Conservation (phyloP, 2,113 vertebrate genomes). For the Lepisosteus osseus region DNA sequence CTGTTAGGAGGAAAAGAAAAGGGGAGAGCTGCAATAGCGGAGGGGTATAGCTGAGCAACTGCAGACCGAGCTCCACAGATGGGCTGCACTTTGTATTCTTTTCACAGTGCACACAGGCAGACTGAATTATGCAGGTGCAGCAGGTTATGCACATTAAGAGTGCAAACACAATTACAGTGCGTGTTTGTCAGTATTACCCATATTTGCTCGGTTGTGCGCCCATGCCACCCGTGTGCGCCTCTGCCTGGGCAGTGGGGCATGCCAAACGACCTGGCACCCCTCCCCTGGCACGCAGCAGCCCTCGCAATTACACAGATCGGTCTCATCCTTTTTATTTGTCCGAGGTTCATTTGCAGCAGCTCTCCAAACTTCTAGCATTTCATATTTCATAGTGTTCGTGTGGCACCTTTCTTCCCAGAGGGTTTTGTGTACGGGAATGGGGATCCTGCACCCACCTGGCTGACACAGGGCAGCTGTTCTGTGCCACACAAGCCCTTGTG, state of each 20-base stretch:
- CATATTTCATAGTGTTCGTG: too few species aligned
- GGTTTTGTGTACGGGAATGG: too few species aligned
- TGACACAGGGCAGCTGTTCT: too few species aligned
- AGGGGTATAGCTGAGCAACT: constrained; percentile 5
- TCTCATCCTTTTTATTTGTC: constrained; percentile 22
- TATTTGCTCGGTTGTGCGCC: constrained; percentile 24
- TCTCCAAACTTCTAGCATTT: too few species aligned
- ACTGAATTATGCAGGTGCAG: constrained; percentile 24
- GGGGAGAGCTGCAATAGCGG: background rate
- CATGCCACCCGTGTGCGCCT: constrained; percentile 12
- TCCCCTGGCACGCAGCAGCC: constrained; percentile 7
- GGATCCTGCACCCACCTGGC: too few species aligned
- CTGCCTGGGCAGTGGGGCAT: constrained; percentile 26
- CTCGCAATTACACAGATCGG: constrained; percentile 18
- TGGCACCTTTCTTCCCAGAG: too few species aligned
- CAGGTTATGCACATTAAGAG: constrained; percentile 27
- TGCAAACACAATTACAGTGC: constrained; percentile 39
- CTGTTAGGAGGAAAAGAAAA: too few species aligned
- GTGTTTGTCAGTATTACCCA: constrained; percentile 46
- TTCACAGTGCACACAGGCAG: constrained; percentile 10
- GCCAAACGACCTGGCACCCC: constrained; percentile 30
- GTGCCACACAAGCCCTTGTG: too few species aligned
- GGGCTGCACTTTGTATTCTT: constrained; percentile 18
- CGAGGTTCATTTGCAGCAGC: background rate
- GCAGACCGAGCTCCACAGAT: constrained; percentile 3